Base-by-base conservation (phyloP, 37 sponge, comb jelly and placozoan species). In the Crambe crambe region DNA sequence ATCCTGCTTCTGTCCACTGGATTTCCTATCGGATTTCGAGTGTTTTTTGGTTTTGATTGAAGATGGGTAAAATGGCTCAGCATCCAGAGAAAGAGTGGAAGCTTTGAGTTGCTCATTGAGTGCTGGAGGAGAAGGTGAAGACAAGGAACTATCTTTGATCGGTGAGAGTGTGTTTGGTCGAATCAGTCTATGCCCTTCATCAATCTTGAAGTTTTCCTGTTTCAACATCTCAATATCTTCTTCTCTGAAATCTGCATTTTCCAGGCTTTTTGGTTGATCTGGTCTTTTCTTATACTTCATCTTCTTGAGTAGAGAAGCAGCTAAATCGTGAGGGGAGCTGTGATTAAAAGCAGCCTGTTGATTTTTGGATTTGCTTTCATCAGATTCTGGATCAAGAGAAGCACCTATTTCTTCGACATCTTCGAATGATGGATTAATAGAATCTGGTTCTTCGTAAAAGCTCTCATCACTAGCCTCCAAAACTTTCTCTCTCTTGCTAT, bases 241-340 rank as follows among this genome's bases (percentile, higher is more conserved):
- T 5, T 65, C 66, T 30, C 30, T 34, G 30, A 18, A 65, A 32
- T 65, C 74, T 31, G 3, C 26, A 31, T 56, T 31, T 27, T 76
- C 62, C 18, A 26, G 41, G 23, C 18, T 38, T 6, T 76, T 60
- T 20, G 42, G n/a, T 35, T 26, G 35, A 3, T 12, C n/a, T 0
- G 39, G 34, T 58, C 9, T 63, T 20, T 47, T 27, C 41, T 68
- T 30, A 1, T 26, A 29, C 34, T 35, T 75, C 57, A 68, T 51
- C 12, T 83, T 83, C 43, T 75, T 58, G 25, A 90, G 77, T 5
- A 90, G 32, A 35, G 72, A 67, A 20, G 90, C 81, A 37, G 90
- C 90, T 26, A 90, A 35, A 25, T 90, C 90, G 41, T 90, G 90
- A 37, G 90, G 90, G 0, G 90, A 47, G 51, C 10, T 15, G 51